phyloP scores from a whole-genome alignment of 2,888 invertebrate genomes.

The Perizoma flavofasciatum region DNA sequence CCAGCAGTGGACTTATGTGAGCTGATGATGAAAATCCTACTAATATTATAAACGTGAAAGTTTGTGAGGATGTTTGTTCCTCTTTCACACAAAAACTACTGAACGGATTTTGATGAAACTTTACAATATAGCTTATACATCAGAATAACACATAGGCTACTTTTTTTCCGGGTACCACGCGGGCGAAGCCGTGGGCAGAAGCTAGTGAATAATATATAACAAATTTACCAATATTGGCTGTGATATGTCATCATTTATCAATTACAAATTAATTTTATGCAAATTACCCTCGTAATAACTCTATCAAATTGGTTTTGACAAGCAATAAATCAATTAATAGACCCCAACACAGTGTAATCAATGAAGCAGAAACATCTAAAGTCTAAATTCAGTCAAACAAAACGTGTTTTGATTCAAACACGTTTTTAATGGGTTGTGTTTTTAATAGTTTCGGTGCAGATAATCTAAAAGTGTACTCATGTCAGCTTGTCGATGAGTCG shows the following conservation, averaged over 20 bases:
- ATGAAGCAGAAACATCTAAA: constrained; percentile 22
- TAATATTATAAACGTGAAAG: too few species aligned
- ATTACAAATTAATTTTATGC: constrained; percentile 25
- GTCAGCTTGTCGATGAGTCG: not conserved
- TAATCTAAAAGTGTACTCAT: not conserved
- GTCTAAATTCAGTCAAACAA: constrained; percentile 5
- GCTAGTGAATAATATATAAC: too few species aligned
- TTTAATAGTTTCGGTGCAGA: not conserved
- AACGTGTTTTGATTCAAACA: constrained; percentile 14
- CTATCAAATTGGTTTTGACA: constrained; percentile 24
- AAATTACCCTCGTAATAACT: constrained; percentile 23
- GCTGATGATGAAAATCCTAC: too few species aligned
- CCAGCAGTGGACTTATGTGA: too few species aligned
- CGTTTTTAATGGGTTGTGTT: not conserved
- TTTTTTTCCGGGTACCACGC: too few species aligned
- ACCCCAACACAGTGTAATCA: constrained; percentile 23
- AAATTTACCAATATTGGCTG: constrained; percentile 7
- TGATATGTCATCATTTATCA: constrained; percentile 14
- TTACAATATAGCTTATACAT: too few species aligned
- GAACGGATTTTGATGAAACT: too few species aligned
- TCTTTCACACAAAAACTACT: too few species aligned
- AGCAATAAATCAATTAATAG: constrained; percentile 28
- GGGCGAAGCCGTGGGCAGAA: too few species aligned
- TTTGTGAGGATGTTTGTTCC: too few species aligned
- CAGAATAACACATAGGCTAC: too few species aligned